Conservation (phyloP, 2,888 invertebrate genomes). For the Sphaeridia pumilis region DNA sequence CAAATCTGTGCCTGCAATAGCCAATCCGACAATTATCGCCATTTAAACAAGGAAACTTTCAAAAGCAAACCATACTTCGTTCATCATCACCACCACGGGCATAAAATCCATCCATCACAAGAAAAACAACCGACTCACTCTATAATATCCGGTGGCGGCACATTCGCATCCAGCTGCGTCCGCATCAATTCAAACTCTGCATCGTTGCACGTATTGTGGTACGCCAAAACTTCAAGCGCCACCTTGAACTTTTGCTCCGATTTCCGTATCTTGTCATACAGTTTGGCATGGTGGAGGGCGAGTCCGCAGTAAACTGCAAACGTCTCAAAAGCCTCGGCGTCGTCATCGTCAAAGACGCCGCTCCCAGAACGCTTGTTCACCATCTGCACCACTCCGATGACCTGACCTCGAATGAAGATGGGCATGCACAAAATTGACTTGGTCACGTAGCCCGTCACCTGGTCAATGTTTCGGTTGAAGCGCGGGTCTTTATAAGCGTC, state of each 20-base stretch:
- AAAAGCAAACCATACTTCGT: too few species aligned
- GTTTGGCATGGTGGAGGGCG: conserved; percentile 70
- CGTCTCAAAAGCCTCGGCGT: conserved; percentile 69
- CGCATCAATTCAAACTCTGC: conserved; percentile 48
- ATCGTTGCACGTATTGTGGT: conserved; percentile 63
- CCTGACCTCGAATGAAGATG: conserved; percentile 60
- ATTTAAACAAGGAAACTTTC: too few species aligned
- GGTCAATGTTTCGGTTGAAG: conserved; percentile 61
- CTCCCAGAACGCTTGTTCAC: conserved; percentile 49
- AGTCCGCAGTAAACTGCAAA: conserved; percentile 72
- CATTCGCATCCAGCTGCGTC: not conserved
- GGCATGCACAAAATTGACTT: conserved; percentile 72
- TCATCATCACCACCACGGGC: too few species aligned
- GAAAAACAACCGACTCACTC: conserved; percentile 36
- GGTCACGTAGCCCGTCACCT: conserved; percentile 47
- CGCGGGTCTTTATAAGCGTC: conserved; percentile 67
- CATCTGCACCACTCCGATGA: conserved; percentile 82
- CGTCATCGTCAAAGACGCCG: conserved; percentile 42
- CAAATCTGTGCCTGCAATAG: conserved; percentile 6
- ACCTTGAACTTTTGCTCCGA: conserved; percentile 74
- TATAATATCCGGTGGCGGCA: conserved; percentile 21
- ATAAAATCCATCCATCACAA: too few species aligned
- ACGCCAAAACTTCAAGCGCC: conserved; percentile 59
- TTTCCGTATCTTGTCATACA: conserved; percentile 67
- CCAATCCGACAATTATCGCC: too few species aligned